Conservation (phyloP, 1,140 invertebrate genomes). For the Papilio dardanus region DNA sequence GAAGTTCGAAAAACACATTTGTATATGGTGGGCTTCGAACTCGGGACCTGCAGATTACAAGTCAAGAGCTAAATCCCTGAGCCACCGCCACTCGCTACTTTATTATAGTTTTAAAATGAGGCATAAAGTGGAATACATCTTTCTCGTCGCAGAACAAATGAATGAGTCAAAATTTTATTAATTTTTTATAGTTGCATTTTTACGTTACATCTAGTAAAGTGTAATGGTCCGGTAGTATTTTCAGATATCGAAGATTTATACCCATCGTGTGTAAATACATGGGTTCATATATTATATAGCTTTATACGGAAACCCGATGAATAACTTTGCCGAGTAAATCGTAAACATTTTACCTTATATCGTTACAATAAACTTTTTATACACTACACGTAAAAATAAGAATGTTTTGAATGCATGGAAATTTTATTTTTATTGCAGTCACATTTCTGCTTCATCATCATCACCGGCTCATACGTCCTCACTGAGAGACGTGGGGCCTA, state of each 20-base stretch:
- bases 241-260: slow-evolving; percentile 1
- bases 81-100: not conserved
- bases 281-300: not conserved
- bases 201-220: not conserved
- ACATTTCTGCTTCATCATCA: no score
- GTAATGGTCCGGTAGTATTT: not conserved
- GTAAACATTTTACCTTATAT: slow-evolving; percentile 16
- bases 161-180: not conserved
- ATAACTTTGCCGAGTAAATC: not conserved
- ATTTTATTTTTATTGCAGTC: slow-evolving; percentile 7
- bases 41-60: no score
- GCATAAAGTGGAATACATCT: not conserved
- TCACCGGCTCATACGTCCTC: no score
- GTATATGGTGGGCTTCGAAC: no score
- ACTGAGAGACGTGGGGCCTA: no score
- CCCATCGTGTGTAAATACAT: not conserved
- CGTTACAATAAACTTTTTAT: slow-evolving; percentile 18
- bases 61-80: no score
- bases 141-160: not conserved
- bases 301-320: slow-evolving; percentile 4
- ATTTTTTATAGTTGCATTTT: not conserved
- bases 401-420: not conserved
- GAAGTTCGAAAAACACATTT: no score
- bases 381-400: not conserved
- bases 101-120: not conserved